Base-by-base conservation (phyloP, 2,113 vertebrate genomes). In the Semnornis frantzii region DNA sequence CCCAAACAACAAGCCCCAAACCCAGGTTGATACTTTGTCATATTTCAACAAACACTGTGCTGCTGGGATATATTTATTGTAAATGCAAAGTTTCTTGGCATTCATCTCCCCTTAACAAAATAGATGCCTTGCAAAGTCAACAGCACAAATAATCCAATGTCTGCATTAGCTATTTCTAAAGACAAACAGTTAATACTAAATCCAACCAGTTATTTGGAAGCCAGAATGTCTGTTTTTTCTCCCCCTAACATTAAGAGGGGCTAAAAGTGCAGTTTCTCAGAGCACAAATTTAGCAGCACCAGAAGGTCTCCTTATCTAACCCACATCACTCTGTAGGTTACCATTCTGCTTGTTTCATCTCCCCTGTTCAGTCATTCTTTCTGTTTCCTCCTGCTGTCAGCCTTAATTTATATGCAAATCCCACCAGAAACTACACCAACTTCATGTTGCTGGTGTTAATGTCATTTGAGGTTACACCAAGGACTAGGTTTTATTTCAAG, bases 291-390 rank as follows among this genome's bases (percentile, higher is more conserved):
- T 19, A 95, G 73, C 55, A 88, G 16, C 9, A 72, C 25, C 16
- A 70, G 30, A 64, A 79, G 31, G 37, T 64, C 52, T 92, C 76
- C 60, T 46, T 46, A 82, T 55, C 59, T 42, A 92, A 64, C 46
- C n/a, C 0, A 0, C 30, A 44, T 23, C 0, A 0, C 37, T 85
- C 13, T 27, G 39, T 28, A 65, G 2, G 3, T 33, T 76, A 72
- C 33, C 1, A 1, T 50, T 73, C 19, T 60, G 42, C 28, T 42
- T 5, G 5, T 62, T 69, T 10, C 18, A n/a, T 20, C 65, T 77
- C 21, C 37, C 23, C 87, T 69, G 72, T 72, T 74, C 57, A 62
- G 39, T 3, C 54, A 59, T 70, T 66, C 62, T 39, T 62, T 44
- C 64, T 59, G 15, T 30, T 83, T 62, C 24, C 23, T 58, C 5